phyloP scores from a whole-genome alignment of 2,797 vertebrate species.

The Characodon lateralis region DNA sequence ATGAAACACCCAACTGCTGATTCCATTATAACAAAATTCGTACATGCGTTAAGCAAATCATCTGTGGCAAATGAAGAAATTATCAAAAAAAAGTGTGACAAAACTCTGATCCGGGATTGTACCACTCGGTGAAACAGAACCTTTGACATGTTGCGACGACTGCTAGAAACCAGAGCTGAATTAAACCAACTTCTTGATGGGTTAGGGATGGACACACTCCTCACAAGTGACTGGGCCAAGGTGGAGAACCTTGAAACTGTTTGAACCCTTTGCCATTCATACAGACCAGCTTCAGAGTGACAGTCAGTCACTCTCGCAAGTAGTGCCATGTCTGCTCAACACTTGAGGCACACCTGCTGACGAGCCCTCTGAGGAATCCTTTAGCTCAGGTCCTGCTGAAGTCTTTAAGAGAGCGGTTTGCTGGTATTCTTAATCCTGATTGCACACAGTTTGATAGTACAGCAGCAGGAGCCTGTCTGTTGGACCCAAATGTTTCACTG shows the following conservation, averaged over 20 bases:
- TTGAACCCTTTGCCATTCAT: conserved; percentile 34
- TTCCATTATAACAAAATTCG: conserved; percentile 3
- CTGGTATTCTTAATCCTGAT: conserved; percentile 11
- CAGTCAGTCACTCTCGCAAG: conserved; percentile 50
- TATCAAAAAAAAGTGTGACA: too few relatives aligned
- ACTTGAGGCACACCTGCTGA: conserved; percentile 48
- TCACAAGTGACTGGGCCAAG: not conserved
- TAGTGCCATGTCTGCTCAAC: conserved; percentile 49
- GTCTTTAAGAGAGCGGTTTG: conserved; percentile 9
- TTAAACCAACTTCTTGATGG: not conserved
- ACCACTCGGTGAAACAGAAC: conserved; percentile 7
- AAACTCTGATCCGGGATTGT: not conserved
- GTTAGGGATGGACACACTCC: not conserved
- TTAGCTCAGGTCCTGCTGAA: conserved; percentile 16
- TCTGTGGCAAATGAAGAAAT: conserved; percentile 1
- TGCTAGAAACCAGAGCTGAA: not conserved
- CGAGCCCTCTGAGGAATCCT: not conserved
- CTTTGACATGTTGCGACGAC: conserved; percentile 11
- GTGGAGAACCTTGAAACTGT: conserved; percentile 23
- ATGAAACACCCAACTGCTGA: conserved; percentile 13
- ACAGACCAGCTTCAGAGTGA: conserved; percentile 47
- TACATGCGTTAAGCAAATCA: conserved; percentile 4
- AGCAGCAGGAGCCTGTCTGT: conserved; percentile 14
- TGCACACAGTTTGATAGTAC: conserved; percentile 18
- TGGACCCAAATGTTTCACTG: conserved; percentile 1